phyloP scores from a whole-genome alignment of 2,797 vertebrate species.

The Gymnoscopelus braueri region DNA sequence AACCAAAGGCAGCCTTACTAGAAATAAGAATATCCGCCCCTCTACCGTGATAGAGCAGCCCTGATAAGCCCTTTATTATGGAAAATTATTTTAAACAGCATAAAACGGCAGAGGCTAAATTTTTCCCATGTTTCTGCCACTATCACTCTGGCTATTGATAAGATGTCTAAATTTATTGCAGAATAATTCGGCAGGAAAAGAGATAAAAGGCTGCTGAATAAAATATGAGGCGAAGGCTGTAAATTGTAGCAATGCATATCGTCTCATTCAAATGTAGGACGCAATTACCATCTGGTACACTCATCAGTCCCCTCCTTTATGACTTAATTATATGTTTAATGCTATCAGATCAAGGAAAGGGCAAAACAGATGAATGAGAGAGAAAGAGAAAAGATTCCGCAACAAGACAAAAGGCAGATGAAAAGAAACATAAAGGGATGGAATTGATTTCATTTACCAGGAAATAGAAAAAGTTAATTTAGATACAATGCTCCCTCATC shows the following conservation, averaged over 20 bases:
- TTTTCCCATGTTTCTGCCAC: slow-evolving; percentile 89
- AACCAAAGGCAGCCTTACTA: slow-evolving; percentile 66
- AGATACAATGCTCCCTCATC: slow-evolving; percentile 98
- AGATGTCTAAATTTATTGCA: slow-evolving; percentile 99
- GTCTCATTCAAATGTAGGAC: slow-evolving; percentile 99
- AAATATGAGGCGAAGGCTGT: slow-evolving; percentile 99
- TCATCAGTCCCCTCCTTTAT: slow-evolving; percentile 99
- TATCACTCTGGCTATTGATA: slow-evolving; percentile 99
- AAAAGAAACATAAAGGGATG: slow-evolving; percentile 97
- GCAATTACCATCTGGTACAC: slow-evolving; percentile 99
- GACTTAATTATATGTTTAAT: slow-evolving; percentile 99
- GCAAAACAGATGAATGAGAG: slow-evolving; percentile 99
- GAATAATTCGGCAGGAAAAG: slow-evolving; percentile 99
- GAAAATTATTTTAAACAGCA: slow-evolving; percentile 94
- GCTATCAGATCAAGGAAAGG: slow-evolving; percentile 99
- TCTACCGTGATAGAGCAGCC: slow-evolving; percentile 78
- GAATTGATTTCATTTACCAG: slow-evolving; percentile 99
- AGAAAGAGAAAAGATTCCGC: slow-evolving; percentile 99
- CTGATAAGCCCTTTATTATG: slow-evolving; percentile 95
- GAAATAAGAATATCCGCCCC: slow-evolving; percentile 68
- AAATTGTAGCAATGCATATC: slow-evolving; percentile 99
- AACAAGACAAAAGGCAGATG: slow-evolving; percentile 99
- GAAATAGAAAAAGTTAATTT: slow-evolving; percentile 98
- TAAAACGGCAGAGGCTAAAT: slow-evolving; percentile 91
- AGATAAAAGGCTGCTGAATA: slow-evolving; percentile 99